Evolutionary conservation across 2,113 vertebrate species (phyloP).

Genomic region (Oryzias curvinotus): DNA sequence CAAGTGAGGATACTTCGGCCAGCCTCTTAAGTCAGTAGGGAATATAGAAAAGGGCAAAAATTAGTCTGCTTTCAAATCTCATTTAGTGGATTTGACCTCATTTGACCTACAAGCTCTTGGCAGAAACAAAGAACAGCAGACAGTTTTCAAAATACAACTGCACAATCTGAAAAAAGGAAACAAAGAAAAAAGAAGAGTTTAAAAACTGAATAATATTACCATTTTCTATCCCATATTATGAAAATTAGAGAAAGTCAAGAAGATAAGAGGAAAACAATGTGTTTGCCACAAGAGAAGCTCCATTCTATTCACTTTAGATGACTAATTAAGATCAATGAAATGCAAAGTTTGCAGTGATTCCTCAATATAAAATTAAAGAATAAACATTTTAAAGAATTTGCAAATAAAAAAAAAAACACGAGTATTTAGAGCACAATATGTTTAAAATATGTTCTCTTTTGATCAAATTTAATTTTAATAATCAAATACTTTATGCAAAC

Average conservation of each 20-base stretch:
- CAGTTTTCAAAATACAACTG: slow-evolving; percentile 4
- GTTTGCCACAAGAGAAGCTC: neutral
- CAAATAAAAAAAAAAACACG: too few relatives aligned
- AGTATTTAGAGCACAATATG: too few relatives aligned
- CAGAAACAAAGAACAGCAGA: slow-evolving; percentile 25
- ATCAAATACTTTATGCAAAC: too few relatives aligned
- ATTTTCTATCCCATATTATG: neutral
- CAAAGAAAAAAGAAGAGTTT: neutral
- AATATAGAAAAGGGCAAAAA: slow-evolving; percentile 30
- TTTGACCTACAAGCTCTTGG: slow-evolving; percentile 24
- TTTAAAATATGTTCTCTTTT: too few relatives aligned
- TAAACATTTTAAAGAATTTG: too few relatives aligned
- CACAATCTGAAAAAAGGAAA: neutral
- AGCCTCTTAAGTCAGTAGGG: slow-evolving; percentile 1
- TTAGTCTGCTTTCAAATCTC: slow-evolving; percentile 44
- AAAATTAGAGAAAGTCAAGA: neutral
- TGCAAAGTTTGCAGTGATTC: neutral
- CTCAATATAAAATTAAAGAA: too few relatives aligned
- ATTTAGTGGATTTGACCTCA: slow-evolving; percentile 47
- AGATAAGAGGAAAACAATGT: neutral
- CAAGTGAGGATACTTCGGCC: slow-evolving; percentile 36
- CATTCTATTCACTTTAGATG: neutral
- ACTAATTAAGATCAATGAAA: neutral
- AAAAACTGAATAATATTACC: neutral
- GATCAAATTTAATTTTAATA: too few relatives aligned